phyloP scores from a whole-genome alignment of 1,140 invertebrate species.

The Microplitis mediator region DNA sequence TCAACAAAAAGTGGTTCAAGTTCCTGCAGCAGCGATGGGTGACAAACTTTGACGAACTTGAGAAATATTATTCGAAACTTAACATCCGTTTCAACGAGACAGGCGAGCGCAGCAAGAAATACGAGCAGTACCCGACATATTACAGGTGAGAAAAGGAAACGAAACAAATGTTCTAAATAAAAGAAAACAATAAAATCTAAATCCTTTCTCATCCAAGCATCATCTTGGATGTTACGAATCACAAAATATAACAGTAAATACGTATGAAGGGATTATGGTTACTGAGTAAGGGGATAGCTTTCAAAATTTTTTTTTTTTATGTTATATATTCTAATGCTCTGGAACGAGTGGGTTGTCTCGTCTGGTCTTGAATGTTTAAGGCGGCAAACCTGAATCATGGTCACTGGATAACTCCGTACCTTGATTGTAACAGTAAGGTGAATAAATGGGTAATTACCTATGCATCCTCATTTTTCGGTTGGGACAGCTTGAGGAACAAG shows the following conservation, averaged over 20 bases:
- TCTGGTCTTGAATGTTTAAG: slow-evolving; percentile 59
- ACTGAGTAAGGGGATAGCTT: not conserved
- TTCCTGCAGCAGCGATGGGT: slow-evolving; percentile 91
- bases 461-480: slow-evolving; percentile 95
- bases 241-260: slow-evolving; percentile 16
- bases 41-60: slow-evolving; percentile 89
- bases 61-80: slow-evolving; percentile 92
- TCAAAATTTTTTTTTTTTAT: slow-evolving; percentile 19
- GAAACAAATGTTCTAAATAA: slow-evolving; percentile 2
- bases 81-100: slow-evolving; percentile 88
- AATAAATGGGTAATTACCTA: slow-evolving; percentile 96
- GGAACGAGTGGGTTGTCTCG: slow-evolving; percentile 47
- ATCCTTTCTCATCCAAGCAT: not conserved
- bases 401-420: slow-evolving; percentile 92
- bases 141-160: slow-evolving; percentile 67
- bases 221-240: slow-evolving; percentile 25
- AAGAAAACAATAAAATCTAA: not conserved
- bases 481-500: slow-evolving; percentile 88
- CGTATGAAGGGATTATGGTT: slow-evolving; percentile 35
- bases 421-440: slow-evolving; percentile 90
- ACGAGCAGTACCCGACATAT: slow-evolving; percentile 87
- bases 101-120: slow-evolving; percentile 80
- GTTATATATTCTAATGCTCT: slow-evolving; percentile 55
- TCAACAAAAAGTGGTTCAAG: slow-evolving; percentile 85
- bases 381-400: slow-evolving; percentile 88